Base-by-base conservation (phyloP, 30 jellyfish, hydroid and myxozoan species). In the Aurelia aurita complex sp. Pacific region DNA sequence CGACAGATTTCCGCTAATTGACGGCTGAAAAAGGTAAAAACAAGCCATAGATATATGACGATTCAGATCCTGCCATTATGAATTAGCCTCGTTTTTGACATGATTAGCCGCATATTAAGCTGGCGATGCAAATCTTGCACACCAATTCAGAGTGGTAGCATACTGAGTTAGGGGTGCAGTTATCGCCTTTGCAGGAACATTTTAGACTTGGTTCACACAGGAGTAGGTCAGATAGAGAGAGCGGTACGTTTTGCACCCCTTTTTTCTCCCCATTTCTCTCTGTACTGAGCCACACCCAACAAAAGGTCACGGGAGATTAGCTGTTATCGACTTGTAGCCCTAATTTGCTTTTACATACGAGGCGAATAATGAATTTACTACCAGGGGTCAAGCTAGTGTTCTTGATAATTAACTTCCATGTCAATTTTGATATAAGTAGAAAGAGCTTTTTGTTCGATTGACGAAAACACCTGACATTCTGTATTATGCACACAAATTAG, bases 211-310 rank as follows among this genome's bases (percentile, higher is more conserved):
- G 8, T 43, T 70, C 80, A 42, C 80, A 33, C 64, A 42, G 62
- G 32, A 1, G 57, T 42, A 57, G 80, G 80, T 70, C 62, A 70
- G 32, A 29, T 10, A 42, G 38, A 66, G 80, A 79, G 73, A 79
- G 80, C 89, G 89, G 89, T 64, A 65, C 74, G 67, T 51, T 67
- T 81, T 81, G 43, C 61, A 55, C 81, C 90, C 90, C 67, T 69
- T 67, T 18, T 68, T 51, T 59, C 88, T 79, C 91, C 72, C 83
- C 55, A 19, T 42, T 67, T 70, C 91, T 82, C 91, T 82, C 91
- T 63, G 69, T 50, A 68, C 72, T 18, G 51, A 82, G 91, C 85
- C 91, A 82, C 91, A 82, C 91, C 91, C 91, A 69, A 82, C 67
- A 19, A 60, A 76, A 62, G 79, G 85, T 69, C 80, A 46, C 74